Evolutionary conservation across 2,113 vertebrate genomes (phyloP).

Genomic region (Leptobrachium leishanense): DNA sequence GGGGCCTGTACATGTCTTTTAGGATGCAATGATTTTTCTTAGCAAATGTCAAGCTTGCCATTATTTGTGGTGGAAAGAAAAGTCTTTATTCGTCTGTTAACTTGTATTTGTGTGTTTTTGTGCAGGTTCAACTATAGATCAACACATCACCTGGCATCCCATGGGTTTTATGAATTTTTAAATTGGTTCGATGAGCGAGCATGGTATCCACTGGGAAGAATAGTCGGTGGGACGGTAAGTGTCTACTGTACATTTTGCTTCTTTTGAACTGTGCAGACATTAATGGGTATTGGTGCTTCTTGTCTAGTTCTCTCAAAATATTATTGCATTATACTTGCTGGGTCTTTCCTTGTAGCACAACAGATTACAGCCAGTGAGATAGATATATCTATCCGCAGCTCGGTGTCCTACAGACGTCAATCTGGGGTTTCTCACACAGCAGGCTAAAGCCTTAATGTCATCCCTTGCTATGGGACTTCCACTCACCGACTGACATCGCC

Average conservation of each 20-base stretch:
- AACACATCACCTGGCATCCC: constrained; percentile 96
- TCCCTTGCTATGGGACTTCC: no score
- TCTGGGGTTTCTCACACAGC: no score
- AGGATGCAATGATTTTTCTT: neutral
- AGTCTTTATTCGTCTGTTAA: neutral
- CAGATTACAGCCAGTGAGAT: no score
- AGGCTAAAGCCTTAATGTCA: no score
- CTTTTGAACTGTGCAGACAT: no score
- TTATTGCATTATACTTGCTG: no score
- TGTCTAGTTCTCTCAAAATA: no score
- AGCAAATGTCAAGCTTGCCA: constrained; percentile 6
- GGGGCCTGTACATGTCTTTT: neutral
- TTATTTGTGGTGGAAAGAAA: neutral
- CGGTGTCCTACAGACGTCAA: no score
- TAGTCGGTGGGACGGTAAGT: constrained; percentile 98
- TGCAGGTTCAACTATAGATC: constrained; percentile 99
- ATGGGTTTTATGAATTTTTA: constrained; percentile 99
- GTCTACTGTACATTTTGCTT: constrained; percentile 46
- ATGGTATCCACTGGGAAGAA: constrained; percentile 98
- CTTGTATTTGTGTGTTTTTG: constrained; percentile 42
- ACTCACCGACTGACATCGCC: no score
- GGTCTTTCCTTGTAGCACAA: no score
- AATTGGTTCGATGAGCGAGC: constrained; percentile 99
- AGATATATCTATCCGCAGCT: no score
- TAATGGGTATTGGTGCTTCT: no score